These are phyloP conservation scores for Stichodactyla mertensii DNA, from an alignment of 64 coral and sea anemone species.

Conservation along the genomic window DNA sequence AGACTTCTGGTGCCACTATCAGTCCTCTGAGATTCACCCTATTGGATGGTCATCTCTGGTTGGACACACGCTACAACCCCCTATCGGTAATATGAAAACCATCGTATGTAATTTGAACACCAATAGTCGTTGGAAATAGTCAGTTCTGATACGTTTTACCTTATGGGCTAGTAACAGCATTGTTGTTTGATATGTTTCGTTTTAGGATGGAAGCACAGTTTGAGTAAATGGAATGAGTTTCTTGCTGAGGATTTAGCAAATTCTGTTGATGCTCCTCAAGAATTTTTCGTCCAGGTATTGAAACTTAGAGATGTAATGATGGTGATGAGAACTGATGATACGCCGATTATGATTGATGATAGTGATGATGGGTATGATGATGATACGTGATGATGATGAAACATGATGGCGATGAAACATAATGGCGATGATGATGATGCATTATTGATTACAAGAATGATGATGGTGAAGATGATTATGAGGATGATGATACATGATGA, in stretches of 20 bases:
- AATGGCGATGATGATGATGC: too few species aligned
- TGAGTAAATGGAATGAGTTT: conserved; percentile 97
- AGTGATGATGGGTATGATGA: not conserved
- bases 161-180: too few species aligned
- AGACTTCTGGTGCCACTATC: conserved; percentile 99
- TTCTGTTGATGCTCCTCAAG: conserved; percentile 91
- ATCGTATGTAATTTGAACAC: too few species aligned
- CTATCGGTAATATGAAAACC: conserved; percentile 60
- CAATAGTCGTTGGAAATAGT: too few species aligned
- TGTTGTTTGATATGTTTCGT: not conserved
- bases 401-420: too few species aligned
- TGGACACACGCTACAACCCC: conserved; percentile 82
- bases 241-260: conserved; percentile 90
- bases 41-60: conserved; percentile 98
- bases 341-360: not conserved
- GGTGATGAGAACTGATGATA: not conserved
- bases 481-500: not conserved
- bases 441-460: not conserved
- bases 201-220: conserved; percentile 95
- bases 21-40: conserved; percentile 93
- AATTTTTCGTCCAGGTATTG: conserved; percentile 86
- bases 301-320: too few species aligned
- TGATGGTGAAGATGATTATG: not conserved
- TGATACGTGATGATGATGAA: not conserved
- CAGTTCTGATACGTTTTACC: too few species aligned